phyloP scores from a whole-genome alignment of 2,113 vertebrate genomes.

The Triplophysa dalaica region DNA sequence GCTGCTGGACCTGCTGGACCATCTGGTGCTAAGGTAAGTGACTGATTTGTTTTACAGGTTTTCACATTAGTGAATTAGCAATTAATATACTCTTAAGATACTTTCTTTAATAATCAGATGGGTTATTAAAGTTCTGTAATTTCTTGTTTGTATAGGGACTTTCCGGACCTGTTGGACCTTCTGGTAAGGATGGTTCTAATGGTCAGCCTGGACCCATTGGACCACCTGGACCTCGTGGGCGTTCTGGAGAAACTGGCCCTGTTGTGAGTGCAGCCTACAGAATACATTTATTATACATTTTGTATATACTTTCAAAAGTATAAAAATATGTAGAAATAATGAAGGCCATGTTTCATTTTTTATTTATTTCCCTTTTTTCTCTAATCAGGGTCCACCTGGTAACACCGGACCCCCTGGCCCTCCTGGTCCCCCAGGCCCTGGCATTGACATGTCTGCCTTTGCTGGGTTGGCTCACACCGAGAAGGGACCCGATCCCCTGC shows the following conservation, averaged over 20 bases:
- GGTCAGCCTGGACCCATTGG: conserved; percentile 89
- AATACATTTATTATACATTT: too few species aligned
- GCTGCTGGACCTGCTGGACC: conserved; percentile 86
- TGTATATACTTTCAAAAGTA: too few species aligned
- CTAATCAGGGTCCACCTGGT: conserved; percentile 87
- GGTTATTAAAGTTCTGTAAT: background rate
- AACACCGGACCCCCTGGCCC: conserved; percentile 91
- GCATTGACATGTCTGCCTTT: conserved; percentile 97
- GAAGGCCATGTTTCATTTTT: background rate
- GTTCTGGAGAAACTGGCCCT: conserved; percentile 89
- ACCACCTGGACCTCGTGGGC: conserved; percentile 92
- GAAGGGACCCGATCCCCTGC: conserved; percentile 90
- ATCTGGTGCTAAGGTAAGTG: conserved; percentile 82
- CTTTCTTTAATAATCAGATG: background rate
- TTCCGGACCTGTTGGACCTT: conserved; percentile 84
- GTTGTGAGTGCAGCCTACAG: conserved; percentile 76
- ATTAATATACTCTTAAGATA: conserved; percentile 2
- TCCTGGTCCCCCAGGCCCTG: conserved; percentile 92
- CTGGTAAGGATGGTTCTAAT: conserved; percentile 92
- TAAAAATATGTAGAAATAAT: background rate
- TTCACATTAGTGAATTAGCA: background rate
- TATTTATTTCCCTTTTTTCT: background rate
- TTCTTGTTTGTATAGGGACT: conserved; percentile 78
- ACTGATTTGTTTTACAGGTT: background rate
- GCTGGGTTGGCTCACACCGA: conserved; percentile 87